Conservation (phyloP, 2,888 invertebrate species). For the Acanthococcus lagerstroemiae region DNA sequence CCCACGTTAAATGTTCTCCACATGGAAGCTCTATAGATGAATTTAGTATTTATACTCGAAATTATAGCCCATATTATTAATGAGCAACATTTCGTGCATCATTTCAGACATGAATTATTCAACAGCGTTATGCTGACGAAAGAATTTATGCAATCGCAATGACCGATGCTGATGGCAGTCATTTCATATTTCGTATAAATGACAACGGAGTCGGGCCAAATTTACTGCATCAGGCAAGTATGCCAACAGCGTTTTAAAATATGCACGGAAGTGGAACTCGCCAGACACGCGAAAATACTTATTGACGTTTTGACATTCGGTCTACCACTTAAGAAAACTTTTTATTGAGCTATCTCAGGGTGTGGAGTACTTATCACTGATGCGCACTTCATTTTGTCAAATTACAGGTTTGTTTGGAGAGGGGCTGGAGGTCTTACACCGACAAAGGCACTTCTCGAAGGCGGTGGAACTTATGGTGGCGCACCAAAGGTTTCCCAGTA, state of each 20-base stretch:
- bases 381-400: neutral
- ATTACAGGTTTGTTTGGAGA: slow-evolving; percentile 45
- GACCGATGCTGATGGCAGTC: slow-evolving; percentile 48
- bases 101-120: too few species aligned
- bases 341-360: neutral
- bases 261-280: too few species aligned
- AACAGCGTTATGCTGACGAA: too few species aligned
- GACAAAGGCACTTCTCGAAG: slow-evolving; percentile 50
- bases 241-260: neutral
- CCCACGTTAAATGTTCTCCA: too few species aligned
- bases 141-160: too few species aligned
- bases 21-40: too few species aligned
- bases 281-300: too few species aligned
- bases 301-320: too few species aligned
- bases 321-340: neutral
- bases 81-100: too few species aligned
- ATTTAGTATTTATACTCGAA: too few species aligned
- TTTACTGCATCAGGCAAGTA: slow-evolving; percentile 57
- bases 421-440: slow-evolving; percentile 68
- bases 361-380: neutral
- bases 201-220: slow-evolving; percentile 65
- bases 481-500: slow-evolving; percentile 61
- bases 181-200: slow-evolving; percentile 63
- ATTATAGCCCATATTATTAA: too few species aligned
- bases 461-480: slow-evolving; percentile 81